Evolutionary conservation across 35 echinoderm and acorn worm genomes (phyloP).

Genomic region (Heliocidaris tuberculata): DNA sequence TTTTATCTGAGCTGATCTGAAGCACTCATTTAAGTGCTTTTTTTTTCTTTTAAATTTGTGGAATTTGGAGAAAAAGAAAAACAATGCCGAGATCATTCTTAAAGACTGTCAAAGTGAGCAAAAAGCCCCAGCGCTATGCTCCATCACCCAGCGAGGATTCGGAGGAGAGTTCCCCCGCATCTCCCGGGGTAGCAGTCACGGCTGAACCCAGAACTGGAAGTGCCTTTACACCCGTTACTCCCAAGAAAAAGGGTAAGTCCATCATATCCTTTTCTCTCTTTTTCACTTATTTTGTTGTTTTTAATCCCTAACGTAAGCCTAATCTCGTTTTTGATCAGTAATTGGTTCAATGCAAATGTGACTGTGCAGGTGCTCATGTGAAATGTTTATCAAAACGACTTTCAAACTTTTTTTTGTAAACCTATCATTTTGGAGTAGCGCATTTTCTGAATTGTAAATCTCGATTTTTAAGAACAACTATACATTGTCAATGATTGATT

Average conservation of each 20-base stretch:
- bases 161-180: neutral
- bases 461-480: no score
- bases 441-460: no score
- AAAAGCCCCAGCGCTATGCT: slow-evolving; percentile 42
- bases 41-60: neutral
- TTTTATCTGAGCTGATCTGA: neutral
- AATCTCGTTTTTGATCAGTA: no score
- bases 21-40: neutral
- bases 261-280: neutral
- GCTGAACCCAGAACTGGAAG: slow-evolving; percentile 56
- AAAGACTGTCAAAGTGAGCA: slow-evolving; percentile 33
- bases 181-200: slow-evolving; percentile 15
- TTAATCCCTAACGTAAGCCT: no score
- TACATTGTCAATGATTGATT: no score
- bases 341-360: no score
- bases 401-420: no score
- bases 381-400: no score
- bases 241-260: slow-evolving; percentile 50
- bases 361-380: no score
- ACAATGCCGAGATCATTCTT: slow-evolving; percentile 41
- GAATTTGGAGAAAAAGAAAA: neutral
- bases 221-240: slow-evolving; percentile 66
- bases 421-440: no score
- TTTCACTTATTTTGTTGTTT: neutral
- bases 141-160: neutral